A percentile compares a stretch with the other conserved stretches of the same genome.
phyloP scores from a whole-genome alignment of 2,113 vertebrate species.

The Atractosteus spatula region DNA sequence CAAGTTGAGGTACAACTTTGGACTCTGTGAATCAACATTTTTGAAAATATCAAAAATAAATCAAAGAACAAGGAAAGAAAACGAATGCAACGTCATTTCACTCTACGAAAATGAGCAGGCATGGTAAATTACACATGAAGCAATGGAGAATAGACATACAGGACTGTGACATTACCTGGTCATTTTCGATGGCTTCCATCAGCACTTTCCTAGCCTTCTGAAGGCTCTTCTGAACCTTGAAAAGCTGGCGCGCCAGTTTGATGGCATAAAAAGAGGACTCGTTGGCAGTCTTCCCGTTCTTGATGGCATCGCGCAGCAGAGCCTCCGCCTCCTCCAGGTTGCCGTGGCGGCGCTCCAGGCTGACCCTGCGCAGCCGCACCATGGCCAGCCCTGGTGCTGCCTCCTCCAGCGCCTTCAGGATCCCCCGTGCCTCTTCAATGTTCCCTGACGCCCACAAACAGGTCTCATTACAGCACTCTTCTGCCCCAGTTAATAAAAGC shows the following conservation, averaged over 20 bases:
- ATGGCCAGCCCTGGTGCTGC: conserved; percentile 82
- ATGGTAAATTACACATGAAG: not conserved
- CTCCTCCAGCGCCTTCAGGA: conserved; percentile 83
- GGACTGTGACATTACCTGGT: conserved; percentile 71
- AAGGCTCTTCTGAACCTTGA: conserved; percentile 88
- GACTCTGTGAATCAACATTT: conserved; percentile 67
- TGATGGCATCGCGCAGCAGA: conserved; percentile 84
- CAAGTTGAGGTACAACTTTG: conserved; percentile 91
- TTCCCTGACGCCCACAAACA: conserved; percentile 64
- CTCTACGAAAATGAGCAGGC: not conserved
- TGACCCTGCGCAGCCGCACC: conserved; percentile 90
- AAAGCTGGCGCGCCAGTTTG: conserved; percentile 84
- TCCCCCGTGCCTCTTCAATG: conserved; percentile 84
- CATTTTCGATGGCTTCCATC: conserved; percentile 87
- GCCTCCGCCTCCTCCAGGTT: conserved; percentile 87
- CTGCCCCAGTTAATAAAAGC: not conserved
- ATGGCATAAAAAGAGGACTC: conserved; percentile 90
- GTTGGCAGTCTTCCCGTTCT: conserved; percentile 69
- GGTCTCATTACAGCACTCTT: not conserved
- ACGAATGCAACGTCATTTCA: not conserved
- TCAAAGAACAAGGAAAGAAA: not conserved
- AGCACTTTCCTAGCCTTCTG: conserved; percentile 89
- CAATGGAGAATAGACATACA: not conserved
- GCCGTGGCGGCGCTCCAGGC: conserved; percentile 89
- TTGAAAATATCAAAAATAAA: not conserved